Conservation (phyloP, 2,888 invertebrate genomes). For the Athripsodes cinereus region DNA sequence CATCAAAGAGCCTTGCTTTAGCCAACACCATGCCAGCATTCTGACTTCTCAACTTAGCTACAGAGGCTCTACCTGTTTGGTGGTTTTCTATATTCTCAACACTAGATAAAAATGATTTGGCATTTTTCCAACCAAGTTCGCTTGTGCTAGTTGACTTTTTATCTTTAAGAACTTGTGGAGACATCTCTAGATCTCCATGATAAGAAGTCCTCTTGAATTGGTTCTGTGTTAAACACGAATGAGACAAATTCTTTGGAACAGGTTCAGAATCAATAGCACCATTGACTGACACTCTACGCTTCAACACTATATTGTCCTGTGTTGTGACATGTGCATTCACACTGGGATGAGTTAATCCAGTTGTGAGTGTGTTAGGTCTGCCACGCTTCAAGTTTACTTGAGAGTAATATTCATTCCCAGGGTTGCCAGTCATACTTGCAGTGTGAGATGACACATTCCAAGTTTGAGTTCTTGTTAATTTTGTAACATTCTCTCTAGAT, state of each 20-base stretch:
- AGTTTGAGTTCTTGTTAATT: constrained; percentile 56
- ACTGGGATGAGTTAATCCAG: constrained; percentile 34
- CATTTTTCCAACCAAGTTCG: constrained; percentile 47
- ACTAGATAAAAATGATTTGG: constrained; percentile 50
- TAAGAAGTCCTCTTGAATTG: constrained; percentile 35
- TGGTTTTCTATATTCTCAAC: constrained; percentile 42
- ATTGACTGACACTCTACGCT: background rate
- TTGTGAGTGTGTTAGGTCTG: constrained; percentile 43
- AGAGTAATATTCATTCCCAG: constrained; percentile 43
- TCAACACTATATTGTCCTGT: constrained; percentile 1
- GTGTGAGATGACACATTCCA: constrained; percentile 54
- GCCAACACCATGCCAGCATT: constrained; percentile 78
- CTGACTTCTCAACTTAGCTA: constrained; percentile 63
- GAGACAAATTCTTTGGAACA: background rate
- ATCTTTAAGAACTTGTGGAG: constrained; percentile 33
- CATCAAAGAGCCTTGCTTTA: constrained; percentile 70
- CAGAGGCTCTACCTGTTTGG: constrained; percentile 61
- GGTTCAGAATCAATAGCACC: constrained; percentile 22
- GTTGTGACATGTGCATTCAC: constrained; percentile 17
- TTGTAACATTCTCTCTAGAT: constrained; percentile 58
- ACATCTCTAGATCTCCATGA: constrained; percentile 33
- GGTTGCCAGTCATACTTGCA: background rate
- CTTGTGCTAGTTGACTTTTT: constrained; percentile 29
- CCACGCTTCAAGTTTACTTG: constrained; percentile 50
- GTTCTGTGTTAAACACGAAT: constrained; percentile 6